phyloP scores from a whole-genome alignment of 1,140 invertebrate species.

The Lethocerus indicus region DNA sequence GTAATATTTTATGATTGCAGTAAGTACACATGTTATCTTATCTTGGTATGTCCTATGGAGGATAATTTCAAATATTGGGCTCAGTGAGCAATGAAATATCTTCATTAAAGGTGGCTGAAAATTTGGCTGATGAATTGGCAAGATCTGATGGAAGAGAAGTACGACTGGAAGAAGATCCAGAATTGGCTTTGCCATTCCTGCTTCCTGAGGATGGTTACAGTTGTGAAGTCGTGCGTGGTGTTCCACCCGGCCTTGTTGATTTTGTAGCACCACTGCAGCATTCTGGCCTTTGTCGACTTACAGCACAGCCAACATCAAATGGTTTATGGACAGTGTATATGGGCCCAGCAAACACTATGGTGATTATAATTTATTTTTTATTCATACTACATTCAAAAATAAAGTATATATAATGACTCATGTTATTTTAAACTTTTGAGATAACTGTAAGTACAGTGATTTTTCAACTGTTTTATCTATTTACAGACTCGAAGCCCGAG shows the following conservation, averaged over 20 bases:
- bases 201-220: constrained; percentile 96
- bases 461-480: background rate
- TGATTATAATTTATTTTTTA: constrained; percentile 6
- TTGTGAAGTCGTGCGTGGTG: constrained; percentile 84
- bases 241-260: constrained; percentile 72
- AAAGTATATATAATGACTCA: background rate
- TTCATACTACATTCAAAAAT: background rate
- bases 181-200: constrained; percentile 76
- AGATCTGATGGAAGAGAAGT: constrained; percentile 79
- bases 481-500: constrained; percentile 41
- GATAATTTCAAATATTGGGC: too few species aligned
- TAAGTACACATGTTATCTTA: too few species aligned
- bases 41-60: too few species aligned
- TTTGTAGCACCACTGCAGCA: constrained; percentile 77
- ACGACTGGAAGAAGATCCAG: constrained; percentile 61
- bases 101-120: constrained; percentile 56
- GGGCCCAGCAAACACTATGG: constrained; percentile 27
- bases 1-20: too few species aligned
- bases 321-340: constrained; percentile 93
- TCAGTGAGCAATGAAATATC: too few species aligned
- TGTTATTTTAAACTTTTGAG: background rate
- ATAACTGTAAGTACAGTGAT: background rate
- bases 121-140: constrained; percentile 81
- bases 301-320: constrained; percentile 73
- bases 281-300: constrained; percentile 72